Conservation (phyloP, 1,140 invertebrate species). For the Hormaphis cornu region DNA sequence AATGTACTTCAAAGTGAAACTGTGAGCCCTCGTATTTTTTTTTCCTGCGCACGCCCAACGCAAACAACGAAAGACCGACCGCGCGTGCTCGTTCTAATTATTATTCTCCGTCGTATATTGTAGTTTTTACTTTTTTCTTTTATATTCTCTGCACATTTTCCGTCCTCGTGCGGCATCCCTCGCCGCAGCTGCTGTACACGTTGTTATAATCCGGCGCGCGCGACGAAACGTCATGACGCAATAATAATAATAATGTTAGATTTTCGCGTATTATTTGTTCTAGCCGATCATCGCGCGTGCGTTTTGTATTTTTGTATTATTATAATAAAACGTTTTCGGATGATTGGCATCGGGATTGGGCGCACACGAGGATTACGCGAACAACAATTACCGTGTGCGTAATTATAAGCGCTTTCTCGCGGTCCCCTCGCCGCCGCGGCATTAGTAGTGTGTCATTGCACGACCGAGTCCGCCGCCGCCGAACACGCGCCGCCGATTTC, state of each 20-base stretch:
- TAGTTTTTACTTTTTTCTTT: not conserved
- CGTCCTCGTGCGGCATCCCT: too few species aligned
- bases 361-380: not conserved
- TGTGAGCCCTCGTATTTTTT: not conserved
- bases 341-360: not conserved
- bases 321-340: not conserved
- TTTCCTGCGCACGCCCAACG: too few species aligned
- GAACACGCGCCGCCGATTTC: not conserved
- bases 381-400: not conserved
- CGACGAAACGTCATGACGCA: not conserved
- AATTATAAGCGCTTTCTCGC: not conserved
- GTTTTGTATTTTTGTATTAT: too few species aligned
- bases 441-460: too few species aligned
- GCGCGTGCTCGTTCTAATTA: not conserved
- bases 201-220: too few species aligned
- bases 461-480: too few species aligned
- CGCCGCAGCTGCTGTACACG: too few species aligned
- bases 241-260: too few species aligned
- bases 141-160: too few species aligned
- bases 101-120: too few species aligned
- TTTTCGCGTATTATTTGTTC: too few species aligned
- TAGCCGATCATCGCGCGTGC: constrained; percentile 7
- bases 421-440: not conserved
- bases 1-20: constrained; percentile 23
- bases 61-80: not conserved